Evolutionary conservation across 1,140 invertebrate species (phyloP).

Genomic region (Matsumurasca onukii): DNA sequence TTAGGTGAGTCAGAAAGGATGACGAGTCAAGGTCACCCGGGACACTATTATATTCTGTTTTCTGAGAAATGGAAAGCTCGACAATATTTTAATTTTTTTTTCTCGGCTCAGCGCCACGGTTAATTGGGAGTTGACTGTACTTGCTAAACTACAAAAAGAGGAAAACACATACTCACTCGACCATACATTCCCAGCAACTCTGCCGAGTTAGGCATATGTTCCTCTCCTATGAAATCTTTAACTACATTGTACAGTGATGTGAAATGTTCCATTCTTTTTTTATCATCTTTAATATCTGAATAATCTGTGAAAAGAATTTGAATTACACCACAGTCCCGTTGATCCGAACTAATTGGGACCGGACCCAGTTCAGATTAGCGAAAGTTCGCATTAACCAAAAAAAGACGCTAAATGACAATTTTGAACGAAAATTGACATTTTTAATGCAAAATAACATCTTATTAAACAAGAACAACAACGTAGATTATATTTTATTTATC

Average conservation of each 20-base stretch:
- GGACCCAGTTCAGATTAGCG: neutral
- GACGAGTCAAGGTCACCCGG: no score
- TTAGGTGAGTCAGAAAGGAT: neutral
- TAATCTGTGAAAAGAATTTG: slow-evolving; percentile 70
- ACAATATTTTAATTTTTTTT: neutral
- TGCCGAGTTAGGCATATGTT: slow-evolving; percentile 68
- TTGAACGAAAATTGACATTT: neutral
- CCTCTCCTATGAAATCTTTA: slow-evolving; percentile 62
- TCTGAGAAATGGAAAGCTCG: no score
- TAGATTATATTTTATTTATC: no score
- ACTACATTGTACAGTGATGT: slow-evolving; percentile 64
- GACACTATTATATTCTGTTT: no score
- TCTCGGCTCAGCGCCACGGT: neutral
- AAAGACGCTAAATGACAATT: neutral
- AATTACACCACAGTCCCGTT: no score
- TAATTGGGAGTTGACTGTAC: neutral
- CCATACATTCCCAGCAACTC: slow-evolving; percentile 81
- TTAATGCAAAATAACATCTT: neutral
- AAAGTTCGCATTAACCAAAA: neutral
- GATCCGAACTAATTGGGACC: no score
- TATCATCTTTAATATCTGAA: slow-evolving; percentile 69
- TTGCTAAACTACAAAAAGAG: neutral
- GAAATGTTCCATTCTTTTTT: slow-evolving; percentile 73
- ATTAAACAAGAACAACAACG: neutral
- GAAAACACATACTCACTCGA: slow-evolving; percentile 56